These are phyloP conservation scores for Syrmaticus mikado DNA, from an alignment of 2,113 vertebrate genomes.

Conservation along the genomic window DNA sequence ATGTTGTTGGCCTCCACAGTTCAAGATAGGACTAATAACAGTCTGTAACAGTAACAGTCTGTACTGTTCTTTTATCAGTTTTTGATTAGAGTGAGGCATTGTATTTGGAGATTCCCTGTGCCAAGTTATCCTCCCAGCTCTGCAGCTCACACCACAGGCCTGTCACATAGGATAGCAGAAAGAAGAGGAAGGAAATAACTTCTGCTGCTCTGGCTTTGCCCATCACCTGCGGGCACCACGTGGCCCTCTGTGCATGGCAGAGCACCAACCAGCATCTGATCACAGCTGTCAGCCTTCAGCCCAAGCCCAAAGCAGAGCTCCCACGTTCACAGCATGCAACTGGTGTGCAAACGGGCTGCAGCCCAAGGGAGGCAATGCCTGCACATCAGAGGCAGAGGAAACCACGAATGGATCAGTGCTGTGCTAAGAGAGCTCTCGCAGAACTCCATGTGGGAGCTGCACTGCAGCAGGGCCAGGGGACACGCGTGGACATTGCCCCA, in stretches of 20 bases:
- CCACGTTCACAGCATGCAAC: rapidly evolving
- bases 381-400: rapidly evolving
- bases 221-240: background rate
- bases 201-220: background rate
- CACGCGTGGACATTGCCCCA: background rate
- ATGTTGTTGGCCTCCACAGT: background rate
- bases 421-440: rapidly evolving
- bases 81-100: background rate
- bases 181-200: background rate
- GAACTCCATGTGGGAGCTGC: rapidly evolving
- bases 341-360: background rate
- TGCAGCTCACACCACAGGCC: background rate
- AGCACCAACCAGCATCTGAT: too few species aligned
- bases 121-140: background rate
- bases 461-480: background rate
- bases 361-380: background rate
- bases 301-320: background rate
- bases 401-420: rapidly evolving
- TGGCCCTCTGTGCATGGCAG: too few species aligned
- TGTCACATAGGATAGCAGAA: background rate
- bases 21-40: background rate
- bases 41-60: background rate
- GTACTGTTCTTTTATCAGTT: background rate
- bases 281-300: background rate
- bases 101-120: background rate